A percentile compares a stretch with the other conserved stretches of the same genome.
These are phyloP conservation scores for Phthorimaea operculella DNA, from an alignment of 1,140 invertebrate species.

Conservation along the genomic window DNA sequence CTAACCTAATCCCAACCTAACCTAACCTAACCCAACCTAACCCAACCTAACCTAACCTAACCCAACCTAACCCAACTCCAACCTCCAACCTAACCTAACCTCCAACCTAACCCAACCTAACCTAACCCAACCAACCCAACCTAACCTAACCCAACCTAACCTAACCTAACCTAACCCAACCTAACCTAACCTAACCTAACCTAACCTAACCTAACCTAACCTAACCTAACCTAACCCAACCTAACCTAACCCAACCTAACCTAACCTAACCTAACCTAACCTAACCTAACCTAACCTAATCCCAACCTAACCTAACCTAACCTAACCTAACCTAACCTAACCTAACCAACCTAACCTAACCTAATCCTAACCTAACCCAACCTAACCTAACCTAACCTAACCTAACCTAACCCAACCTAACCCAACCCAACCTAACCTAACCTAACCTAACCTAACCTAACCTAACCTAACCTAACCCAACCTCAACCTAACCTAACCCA, in stretches of 20 bases:
- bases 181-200: constrained; percentile 30
- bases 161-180: constrained; percentile 22
- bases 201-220: constrained; percentile 22
- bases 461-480: constrained; percentile 36
- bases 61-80: constrained; percentile 13
- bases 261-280: constrained; percentile 25
- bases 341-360: constrained; percentile 28
- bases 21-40: constrained; percentile 27
- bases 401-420: constrained; percentile 30
- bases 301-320: constrained; percentile 15
- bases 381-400: constrained; percentile 36
- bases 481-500: constrained; percentile 33
- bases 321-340: constrained; percentile 25
- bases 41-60: constrained; percentile 46
- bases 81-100: no score
- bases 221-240: constrained; percentile 22
- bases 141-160: constrained; percentile 26
- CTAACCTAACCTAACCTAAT: constrained; percentile 26
- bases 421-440: constrained; percentile 41
- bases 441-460: constrained; percentile 42
- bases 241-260: constrained; percentile 23
- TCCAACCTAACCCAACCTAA: constrained; percentile 25
- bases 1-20: no score
- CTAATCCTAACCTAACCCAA: no score
- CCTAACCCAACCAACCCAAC: constrained; percentile 30